phyloP scores from a whole-genome alignment of 2,888 invertebrate species.

The Andrena bucephala region DNA sequence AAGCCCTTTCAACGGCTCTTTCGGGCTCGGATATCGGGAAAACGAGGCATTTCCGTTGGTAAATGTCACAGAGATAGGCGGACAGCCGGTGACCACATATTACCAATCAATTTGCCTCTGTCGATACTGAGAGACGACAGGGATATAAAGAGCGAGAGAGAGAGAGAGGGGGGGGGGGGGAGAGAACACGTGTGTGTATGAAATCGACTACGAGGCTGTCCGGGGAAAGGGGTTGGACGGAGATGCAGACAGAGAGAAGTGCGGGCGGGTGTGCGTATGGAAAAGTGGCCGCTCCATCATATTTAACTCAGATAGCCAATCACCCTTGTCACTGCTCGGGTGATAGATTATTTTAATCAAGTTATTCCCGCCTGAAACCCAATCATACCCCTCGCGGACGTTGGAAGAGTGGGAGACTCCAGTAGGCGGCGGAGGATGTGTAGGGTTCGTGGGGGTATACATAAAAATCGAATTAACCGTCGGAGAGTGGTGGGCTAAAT shows the following conservation, averaged over 20 bases:
- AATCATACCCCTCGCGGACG: conserved; percentile 59
- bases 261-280: conserved; percentile 45
- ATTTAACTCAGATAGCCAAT: conserved; percentile 79
- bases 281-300: conserved; percentile 75
- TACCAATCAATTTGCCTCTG: conserved; percentile 77
- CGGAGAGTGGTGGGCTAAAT: conserved; percentile 29
- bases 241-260: background rate
- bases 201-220: conserved; percentile 24
- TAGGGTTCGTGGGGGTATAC: conserved; percentile 42
- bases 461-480: conserved; percentile 70
- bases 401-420: conserved; percentile 18
- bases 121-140: conserved; percentile 68
- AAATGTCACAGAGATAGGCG: conserved; percentile 72
- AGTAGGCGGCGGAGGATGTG: conserved; percentile 33
- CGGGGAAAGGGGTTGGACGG: conserved; percentile 14
- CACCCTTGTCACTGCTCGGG: conserved; percentile 74
- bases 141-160: conserved; percentile 18
- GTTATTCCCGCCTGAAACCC: conserved; percentile 71
- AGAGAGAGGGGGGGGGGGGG: conserved; percentile 13
- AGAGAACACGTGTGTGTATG: background rate
- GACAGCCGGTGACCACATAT: conserved; percentile 73
- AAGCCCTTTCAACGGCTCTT: conserved; percentile 73
- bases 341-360: conserved; percentile 82
- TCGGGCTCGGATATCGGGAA: conserved; percentile 71
- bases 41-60: conserved; percentile 74